These are phyloP conservation scores for Nothocercus nigrocapillus DNA, from an alignment of 2,113 vertebrate species.

Conservation along the genomic window DNA sequence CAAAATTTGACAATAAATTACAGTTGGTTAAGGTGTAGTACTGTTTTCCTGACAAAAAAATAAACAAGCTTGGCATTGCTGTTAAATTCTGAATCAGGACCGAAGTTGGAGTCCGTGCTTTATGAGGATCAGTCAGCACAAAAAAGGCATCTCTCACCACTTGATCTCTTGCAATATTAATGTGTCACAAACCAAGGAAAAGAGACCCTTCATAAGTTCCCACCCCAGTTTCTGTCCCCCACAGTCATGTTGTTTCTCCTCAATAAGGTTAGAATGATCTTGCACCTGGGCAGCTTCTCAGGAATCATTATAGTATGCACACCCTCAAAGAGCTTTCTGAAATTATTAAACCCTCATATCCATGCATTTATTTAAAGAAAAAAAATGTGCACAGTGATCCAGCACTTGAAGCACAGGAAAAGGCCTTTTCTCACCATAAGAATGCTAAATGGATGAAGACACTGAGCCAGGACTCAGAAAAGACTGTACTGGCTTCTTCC, in stretches of 20 bases:
- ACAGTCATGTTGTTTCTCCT: not conserved
- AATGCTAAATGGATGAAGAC: not conserved
- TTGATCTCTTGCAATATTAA: not conserved
- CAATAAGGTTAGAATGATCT: not conserved
- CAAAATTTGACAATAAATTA: not conserved
- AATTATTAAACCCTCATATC: not conserved
- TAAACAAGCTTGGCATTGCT: not conserved
- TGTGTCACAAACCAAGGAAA: not conserved
- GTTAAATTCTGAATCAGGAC: not conserved
- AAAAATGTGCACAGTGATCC: not conserved
- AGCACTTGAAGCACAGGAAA: not conserved
- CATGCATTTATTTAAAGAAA: not conserved
- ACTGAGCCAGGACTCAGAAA: not conserved
- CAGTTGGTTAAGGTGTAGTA: not conserved
- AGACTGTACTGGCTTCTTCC: slow-evolving; percentile 9
- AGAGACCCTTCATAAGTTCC: not conserved
- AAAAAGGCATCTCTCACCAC: not conserved
- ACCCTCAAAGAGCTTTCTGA: not conserved
- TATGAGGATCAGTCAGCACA: not conserved
- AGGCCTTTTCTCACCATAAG: not conserved
- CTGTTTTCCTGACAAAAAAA: not conserved
- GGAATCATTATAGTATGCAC: not conserved
- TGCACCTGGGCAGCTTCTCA: not conserved
- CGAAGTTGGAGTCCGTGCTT: not conserved
- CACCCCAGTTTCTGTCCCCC: not conserved